Percentiles rank a stretch among this genome's conserved stretches.
phyloP scores from a whole-genome alignment of 2,113 vertebrate species.

The Arvicanthis niloticus region DNA sequence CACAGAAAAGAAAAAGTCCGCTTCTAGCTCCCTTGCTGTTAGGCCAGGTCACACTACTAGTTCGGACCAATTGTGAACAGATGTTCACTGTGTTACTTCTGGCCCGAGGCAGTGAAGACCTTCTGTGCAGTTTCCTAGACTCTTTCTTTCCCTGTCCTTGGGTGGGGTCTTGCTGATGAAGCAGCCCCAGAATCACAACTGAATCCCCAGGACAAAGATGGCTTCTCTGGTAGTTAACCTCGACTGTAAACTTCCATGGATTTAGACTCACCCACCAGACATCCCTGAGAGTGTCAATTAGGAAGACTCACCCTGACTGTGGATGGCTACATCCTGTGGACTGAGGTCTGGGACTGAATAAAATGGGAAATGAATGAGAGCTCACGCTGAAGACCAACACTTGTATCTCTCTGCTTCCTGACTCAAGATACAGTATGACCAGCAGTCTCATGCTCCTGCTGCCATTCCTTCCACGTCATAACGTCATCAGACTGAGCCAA shows the following conservation, averaged over 20 bases:
- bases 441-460: neutral
- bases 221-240: neutral
- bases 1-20: neutral
- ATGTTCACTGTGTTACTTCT: constrained; percentile 14
- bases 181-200: neutral
- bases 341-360: neutral
- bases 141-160: neutral
- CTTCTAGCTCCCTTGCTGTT: neutral
- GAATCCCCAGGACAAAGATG: neutral
- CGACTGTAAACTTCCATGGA: neutral
- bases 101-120: neutral
- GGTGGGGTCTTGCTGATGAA: neutral
- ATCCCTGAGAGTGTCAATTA: neutral
- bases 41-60: neutral
- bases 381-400: neutral
- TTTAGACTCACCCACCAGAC: neutral
- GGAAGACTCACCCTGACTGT: neutral
- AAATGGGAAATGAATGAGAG: neutral
- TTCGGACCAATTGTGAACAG: neutral
- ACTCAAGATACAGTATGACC: neutral
- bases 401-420: neutral
- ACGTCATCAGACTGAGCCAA: neutral
- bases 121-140: neutral
- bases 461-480: neutral
- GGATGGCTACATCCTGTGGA: neutral